These are phyloP conservation scores for Hydrozoanthus gracilis DNA, from an alignment of 92 coral and sea anemone genomes.

Conservation along the genomic window DNA sequence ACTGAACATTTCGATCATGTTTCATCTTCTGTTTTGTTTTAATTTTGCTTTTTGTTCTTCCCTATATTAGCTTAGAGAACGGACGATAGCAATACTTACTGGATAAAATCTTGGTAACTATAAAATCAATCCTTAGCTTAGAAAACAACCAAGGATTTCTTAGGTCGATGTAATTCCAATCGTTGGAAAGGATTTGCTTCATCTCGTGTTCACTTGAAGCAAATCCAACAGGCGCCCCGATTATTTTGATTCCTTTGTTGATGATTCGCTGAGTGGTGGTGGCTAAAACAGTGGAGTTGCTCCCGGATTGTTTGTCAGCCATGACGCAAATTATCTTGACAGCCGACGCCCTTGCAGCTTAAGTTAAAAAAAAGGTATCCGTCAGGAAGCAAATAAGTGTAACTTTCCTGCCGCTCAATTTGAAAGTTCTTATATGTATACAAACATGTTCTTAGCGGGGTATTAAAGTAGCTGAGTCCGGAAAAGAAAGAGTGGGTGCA, in stretches of 20 bases:
- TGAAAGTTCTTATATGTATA: too few species aligned
- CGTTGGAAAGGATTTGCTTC: neutral
- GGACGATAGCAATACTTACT: neutral
- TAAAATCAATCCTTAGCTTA: neutral
- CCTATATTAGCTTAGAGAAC: too few species aligned
- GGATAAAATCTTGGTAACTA: constrained; percentile 2
- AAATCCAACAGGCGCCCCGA: constrained; percentile 7
- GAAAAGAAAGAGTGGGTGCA: too few species aligned
- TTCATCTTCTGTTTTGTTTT: neutral
- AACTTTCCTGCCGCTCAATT: too few species aligned
- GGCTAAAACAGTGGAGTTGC: neutral
- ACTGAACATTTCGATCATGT: neutral
- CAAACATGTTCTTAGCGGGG: too few species aligned
- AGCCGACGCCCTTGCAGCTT: constrained; percentile 9
- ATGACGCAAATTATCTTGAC: constrained; percentile 23
- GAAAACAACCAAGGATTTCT: neutral
- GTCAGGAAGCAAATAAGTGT: too few species aligned
- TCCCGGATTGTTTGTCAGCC: constrained; percentile 23
- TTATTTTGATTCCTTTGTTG: constrained; percentile 7
- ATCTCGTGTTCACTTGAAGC: constrained; percentile 6
- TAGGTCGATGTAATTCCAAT: constrained; percentile 4
- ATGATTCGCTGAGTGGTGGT: constrained; percentile 17
- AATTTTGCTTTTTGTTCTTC: neutral
- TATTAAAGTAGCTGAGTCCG: too few species aligned
- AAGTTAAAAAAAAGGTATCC: neutral